Conservation (phyloP, 2,888 invertebrate genomes). For the Caenorhabditis uteleia region DNA sequence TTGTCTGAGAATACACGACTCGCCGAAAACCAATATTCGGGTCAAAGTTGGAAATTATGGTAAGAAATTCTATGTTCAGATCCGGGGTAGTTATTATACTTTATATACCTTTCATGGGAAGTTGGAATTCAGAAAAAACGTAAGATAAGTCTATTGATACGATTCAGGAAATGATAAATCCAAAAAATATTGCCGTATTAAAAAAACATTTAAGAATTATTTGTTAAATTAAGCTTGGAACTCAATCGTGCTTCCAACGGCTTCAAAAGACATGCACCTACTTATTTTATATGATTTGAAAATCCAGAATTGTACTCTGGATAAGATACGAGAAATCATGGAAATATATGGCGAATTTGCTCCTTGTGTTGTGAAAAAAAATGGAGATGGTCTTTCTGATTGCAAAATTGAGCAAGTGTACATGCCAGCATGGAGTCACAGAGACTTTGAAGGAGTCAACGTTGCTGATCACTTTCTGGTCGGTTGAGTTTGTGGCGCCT, state of each 20-base stretch:
- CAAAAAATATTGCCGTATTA: no score
- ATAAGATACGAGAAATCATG: not conserved
- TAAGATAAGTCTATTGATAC: no score
- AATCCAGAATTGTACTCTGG: not conserved
- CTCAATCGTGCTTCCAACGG: not conserved
- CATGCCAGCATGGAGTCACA: slow-evolving; percentile 17
- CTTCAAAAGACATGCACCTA: not conserved
- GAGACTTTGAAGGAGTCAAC: slow-evolving; percentile 9
- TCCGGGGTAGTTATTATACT: no score
- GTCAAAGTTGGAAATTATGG: slow-evolving; percentile 1
- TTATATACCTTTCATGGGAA: no score
- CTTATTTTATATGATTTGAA: not conserved
- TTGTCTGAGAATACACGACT: slow-evolving; percentile 9
- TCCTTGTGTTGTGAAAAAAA: not conserved
- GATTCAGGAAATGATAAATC: no score
- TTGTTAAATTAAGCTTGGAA: not conserved
- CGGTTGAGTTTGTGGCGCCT: no score
- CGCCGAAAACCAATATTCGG: slow-evolving; percentile 1
- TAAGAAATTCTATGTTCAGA: not conserved
- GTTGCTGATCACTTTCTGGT: slow-evolving; percentile 26
- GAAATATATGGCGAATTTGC: not conserved
- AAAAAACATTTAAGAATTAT: no score
- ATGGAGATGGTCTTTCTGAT: no score
- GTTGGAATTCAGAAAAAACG: no score
- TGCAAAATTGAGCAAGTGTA: slow-evolving; percentile 7